A percentile compares a stretch with the other conserved stretches of the same genome.
Conservation (phyloP, 1,140 invertebrate species). For the Hycleus phaleratus region DNA sequence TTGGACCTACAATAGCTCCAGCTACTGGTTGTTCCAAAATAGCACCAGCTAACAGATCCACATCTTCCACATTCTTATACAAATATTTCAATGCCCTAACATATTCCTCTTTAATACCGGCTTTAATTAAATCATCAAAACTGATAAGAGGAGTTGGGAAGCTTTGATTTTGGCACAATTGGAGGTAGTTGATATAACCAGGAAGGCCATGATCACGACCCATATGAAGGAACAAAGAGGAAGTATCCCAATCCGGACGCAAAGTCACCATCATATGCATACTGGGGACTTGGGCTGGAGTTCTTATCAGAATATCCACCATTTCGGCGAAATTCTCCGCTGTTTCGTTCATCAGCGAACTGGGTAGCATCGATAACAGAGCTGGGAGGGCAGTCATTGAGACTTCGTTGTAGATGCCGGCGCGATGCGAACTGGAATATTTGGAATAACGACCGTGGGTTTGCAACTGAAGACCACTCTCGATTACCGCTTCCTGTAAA, state of each 20-base stretch:
- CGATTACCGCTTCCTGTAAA: conserved; percentile 52
- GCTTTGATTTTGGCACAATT: conserved; percentile 53
- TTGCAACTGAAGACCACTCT: conserved; percentile 55
- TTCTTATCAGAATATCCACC: conserved; percentile 43
- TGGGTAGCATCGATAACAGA: conserved; percentile 65
- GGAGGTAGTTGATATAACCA: conserved; percentile 68
- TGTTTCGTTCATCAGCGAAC: conserved; percentile 38
- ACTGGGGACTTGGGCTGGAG: conserved; percentile 45
- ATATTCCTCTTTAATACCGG: conserved; percentile 50
- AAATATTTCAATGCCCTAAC: conserved; percentile 53
- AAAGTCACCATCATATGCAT: conserved; percentile 40
- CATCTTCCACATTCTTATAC: conserved; percentile 68
- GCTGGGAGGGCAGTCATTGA: conserved; percentile 67
- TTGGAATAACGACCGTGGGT: conserved; percentile 61
- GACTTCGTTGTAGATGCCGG: conserved; percentile 67
- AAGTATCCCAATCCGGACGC: conserved; percentile 44
- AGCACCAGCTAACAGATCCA: conserved; percentile 82
- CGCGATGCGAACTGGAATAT: conserved; percentile 74
- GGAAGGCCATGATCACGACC: conserved; percentile 89
- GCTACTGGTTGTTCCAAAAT: conserved; percentile 71
- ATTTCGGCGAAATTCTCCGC: conserved; percentile 40
- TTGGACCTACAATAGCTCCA: conserved; percentile 77
- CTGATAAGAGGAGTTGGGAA: conserved; percentile 40
- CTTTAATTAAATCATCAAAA: conserved; percentile 58
- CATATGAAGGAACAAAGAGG: conserved; percentile 52